Percentiles rank a stretch among this genome's conserved stretches.
Evolutionary conservation across 2,113 vertebrate species (phyloP).

Genomic region (Uria aalge): DNA sequence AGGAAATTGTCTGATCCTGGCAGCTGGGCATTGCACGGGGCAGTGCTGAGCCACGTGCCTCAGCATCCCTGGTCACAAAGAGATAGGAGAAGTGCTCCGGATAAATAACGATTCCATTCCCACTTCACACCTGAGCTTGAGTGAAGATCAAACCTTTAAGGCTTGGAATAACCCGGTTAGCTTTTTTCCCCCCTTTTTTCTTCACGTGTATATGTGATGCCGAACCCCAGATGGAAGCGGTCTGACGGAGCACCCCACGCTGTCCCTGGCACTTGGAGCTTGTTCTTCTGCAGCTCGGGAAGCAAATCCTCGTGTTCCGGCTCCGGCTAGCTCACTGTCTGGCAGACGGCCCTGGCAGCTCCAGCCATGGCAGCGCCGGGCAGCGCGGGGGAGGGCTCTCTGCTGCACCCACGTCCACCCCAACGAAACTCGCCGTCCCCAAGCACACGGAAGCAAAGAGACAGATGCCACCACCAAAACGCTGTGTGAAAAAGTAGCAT

Average conservation of each 20-base stretch:
- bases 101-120: background rate
- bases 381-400: background rate
- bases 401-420: background rate
- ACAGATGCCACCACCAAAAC: background rate
- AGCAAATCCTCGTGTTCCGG: fast-evolving
- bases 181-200: background rate
- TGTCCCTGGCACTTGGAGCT: background rate
- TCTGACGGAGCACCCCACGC: background rate
- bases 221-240: fast-evolving
- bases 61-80: too few species aligned
- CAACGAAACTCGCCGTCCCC: too few species aligned
- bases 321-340: fast-evolving
- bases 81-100: fast-evolving
- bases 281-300: too few species aligned
- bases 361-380: fast-evolving
- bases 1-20: background rate
- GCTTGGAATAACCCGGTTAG: background rate
- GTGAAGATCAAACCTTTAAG: too few species aligned
- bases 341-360: fast-evolving
- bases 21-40: background rate
- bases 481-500: background rate
- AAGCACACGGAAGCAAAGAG: background rate
- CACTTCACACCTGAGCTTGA: background rate
- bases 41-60: background rate
- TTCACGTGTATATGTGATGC: fast-evolving